Base-by-base conservation (phyloP, 2,797 vertebrate species). In the Karalla daura region DNA sequence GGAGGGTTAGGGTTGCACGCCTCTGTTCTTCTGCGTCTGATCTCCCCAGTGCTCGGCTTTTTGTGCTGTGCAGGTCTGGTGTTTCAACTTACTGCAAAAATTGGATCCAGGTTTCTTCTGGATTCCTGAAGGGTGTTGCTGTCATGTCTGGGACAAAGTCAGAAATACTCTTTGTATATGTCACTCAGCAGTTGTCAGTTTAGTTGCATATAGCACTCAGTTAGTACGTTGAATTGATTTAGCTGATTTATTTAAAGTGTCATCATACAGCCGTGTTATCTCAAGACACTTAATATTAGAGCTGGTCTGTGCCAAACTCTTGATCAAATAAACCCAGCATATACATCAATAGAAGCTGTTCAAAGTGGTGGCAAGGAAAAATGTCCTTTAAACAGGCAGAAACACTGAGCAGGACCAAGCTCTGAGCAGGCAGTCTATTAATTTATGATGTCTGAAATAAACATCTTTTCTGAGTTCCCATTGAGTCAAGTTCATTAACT, bases 11-110 rank as follows among this genome's bases (percentile, higher is more conserved):
- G 49, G 30, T 56, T 43, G 39, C 4, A 23, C 67, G 77, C 33
- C 27, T 81, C 45, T 69, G 60, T 71, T 70, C 67, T 69, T 40
- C 46, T 68, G 55, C 52, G 21, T 74, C 65, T 81, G 56, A 67
- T 83, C 69, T 64, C 11, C 37, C 35, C 5, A 23, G 30, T 45
- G 40, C 69, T 63, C 21, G n/a, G 2, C 17, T 36, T 72, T 60
- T 23, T 58, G 49, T 43, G 37, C 61, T 65, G 44, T 36, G 35
- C 60, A 70, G 70, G 21, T 51, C 7, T 5, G 32, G 5, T 32
- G 56, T 53, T 68, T 62, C 49, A 36, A 76, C 37, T 49, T 36
- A 30, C 50, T 23, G 30, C 6, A 63, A 47, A 60, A 72, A 71
- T 8, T 23, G 39, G 25, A 23, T 60, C 49, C 64, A 63, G 36